These are phyloP conservation scores for Deilephila porcellus DNA, from an alignment of 2,888 invertebrate species.

Conservation along the genomic window DNA sequence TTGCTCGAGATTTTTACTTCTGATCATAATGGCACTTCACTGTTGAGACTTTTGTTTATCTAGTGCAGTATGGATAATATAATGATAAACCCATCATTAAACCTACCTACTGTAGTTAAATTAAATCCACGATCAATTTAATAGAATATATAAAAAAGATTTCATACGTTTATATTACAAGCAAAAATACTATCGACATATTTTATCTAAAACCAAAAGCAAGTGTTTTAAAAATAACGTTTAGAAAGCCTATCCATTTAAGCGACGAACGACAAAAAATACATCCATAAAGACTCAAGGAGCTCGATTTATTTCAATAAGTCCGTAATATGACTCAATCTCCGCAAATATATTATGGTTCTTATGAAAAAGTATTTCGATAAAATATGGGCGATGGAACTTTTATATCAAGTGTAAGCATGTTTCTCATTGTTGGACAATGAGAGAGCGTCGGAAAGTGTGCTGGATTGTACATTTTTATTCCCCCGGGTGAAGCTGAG, in stretches of 20 bases:
- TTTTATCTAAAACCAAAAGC: neutral
- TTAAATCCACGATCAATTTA: no score
- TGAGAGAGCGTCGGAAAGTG: neutral
- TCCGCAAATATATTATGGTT: slow-evolving; percentile 17
- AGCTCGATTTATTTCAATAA: slow-evolving; percentile 23
- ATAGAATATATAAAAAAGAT: neutral
- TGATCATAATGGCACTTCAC: no score
- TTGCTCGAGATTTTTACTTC: no score
- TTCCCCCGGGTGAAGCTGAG: neutral
- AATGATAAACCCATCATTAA: no score
- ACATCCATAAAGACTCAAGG: neutral
- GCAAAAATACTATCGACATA: neutral
- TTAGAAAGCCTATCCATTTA: neutral
- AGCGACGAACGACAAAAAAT: neutral
- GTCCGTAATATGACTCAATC: slow-evolving; percentile 20
- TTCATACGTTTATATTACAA: neutral
- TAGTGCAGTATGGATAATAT: no score
- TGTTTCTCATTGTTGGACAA: slow-evolving; percentile 3
- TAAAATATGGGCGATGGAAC: slow-evolving; percentile 8
- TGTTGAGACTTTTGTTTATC: no score
- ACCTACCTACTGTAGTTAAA: no score
- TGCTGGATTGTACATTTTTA: slow-evolving; percentile 1
- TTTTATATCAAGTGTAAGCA: slow-evolving; percentile 16
- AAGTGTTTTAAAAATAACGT: neutral
- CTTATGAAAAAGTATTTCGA: slow-evolving; percentile 15